A percentile compares a stretch with the other conserved stretches of the same genome.
Conservation (phyloP, 2,797 vertebrate species). For the Arremon aurantiirostris region DNA sequence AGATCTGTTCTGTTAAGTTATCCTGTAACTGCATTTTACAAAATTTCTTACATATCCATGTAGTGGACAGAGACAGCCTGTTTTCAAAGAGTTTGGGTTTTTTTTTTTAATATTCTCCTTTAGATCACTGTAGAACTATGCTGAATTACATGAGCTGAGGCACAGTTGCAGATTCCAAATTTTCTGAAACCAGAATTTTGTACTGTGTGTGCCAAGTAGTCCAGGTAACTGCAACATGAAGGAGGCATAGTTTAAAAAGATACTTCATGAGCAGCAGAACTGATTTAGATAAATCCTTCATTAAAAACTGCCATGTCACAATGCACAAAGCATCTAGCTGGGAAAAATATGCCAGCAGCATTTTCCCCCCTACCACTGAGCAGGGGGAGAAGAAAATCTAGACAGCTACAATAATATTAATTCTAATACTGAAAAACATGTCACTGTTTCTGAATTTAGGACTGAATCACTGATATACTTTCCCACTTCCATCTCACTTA, state of each 20-base stretch:
- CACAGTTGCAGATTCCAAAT: neutral
- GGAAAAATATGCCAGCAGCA: neutral
- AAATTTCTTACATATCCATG: neutral
- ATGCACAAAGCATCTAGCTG: neutral
- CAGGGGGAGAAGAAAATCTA: neutral
- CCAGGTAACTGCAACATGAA: neutral
- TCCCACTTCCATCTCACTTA: neutral
- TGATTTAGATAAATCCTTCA: neutral
- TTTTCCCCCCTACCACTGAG: neutral
- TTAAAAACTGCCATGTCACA: neutral
- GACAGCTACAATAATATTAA: neutral
- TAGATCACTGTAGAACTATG: neutral
- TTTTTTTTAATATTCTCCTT: neutral
- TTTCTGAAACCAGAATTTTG: neutral
- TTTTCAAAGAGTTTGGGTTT: neutral
- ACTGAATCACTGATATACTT: neutral
- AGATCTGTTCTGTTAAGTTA: neutral
- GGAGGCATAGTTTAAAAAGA: neutral
- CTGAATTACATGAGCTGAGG: neutral
- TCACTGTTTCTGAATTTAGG: neutral
- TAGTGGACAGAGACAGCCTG: neutral
- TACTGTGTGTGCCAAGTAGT: neutral
- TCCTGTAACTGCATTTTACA: neutral
- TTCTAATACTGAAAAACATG: neutral
- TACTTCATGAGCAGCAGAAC: neutral